Conservation (phyloP, 2,113 vertebrate genomes). For the Lophotis ruficrista region DNA sequence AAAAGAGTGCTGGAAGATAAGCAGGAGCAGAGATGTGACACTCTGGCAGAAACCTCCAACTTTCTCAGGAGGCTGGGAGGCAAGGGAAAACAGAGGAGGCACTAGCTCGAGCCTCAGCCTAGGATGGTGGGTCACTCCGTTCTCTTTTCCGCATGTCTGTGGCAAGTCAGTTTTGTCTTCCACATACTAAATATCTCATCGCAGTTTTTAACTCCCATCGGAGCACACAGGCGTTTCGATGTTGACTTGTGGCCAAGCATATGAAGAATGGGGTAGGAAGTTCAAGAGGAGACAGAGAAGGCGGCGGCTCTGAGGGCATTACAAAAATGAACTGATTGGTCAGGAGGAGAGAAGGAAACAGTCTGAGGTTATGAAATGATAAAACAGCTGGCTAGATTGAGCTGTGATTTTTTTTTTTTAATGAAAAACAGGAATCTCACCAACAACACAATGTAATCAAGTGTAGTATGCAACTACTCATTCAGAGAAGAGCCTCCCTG, state of each 20-base stretch:
- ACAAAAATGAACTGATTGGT: not conserved
- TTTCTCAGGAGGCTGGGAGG: not conserved
- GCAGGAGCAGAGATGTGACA: not conserved
- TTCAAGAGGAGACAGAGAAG: conserved; percentile 36
- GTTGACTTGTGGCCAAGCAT: conserved; percentile 8
- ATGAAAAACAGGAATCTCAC: not conserved
- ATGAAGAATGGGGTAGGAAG: conserved; percentile 7
- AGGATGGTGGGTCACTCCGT: not conserved
- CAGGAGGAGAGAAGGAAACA: conserved; percentile 7
- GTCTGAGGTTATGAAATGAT: conserved; percentile 11
- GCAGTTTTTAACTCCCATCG: conserved; percentile 7
- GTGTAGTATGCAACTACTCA: accelerated
- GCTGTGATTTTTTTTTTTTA: not conserved
- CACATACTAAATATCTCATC: not conserved
- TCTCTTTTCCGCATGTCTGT: not conserved
- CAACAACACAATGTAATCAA: not conserved
- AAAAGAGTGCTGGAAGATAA: not conserved
- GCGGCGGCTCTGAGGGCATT: not conserved
- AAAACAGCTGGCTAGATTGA: not conserved
- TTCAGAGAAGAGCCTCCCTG: not conserved
- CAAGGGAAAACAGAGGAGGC: not conserved
- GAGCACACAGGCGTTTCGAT: not conserved
- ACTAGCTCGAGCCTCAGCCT: not conserved
- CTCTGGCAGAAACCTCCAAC: not conserved
- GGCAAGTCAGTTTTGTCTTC: not conserved